Percentiles rank a stretch among this genome's conserved stretches.
Conservation (phyloP, 1,140 invertebrate species). For the Mycetomoellerius zeteki region DNA sequence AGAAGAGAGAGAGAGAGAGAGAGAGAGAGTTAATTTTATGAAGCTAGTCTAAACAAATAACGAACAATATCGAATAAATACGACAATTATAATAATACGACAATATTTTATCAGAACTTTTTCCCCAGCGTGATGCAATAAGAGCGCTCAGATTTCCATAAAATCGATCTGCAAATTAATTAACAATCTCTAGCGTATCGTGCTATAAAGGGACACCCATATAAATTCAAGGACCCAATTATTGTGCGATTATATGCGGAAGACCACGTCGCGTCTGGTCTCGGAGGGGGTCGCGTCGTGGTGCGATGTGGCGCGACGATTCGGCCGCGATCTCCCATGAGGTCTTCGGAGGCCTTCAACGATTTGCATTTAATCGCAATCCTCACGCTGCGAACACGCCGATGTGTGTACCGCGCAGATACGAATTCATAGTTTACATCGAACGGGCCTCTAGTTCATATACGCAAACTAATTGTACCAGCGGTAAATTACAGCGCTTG, state of each 20-base stretch:
- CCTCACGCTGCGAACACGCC: conserved; percentile 67
- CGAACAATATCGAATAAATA: not conserved
- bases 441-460: conserved; percentile 75
- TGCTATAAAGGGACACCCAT: not conserved
- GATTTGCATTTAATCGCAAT: conserved; percentile 79
- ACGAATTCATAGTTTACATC: conserved; percentile 79
- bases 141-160: conserved; percentile 23
- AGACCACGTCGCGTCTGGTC: conserved; percentile 47
- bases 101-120: conserved; percentile 4
- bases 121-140: not conserved
- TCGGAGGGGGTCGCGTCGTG: conserved; percentile 9
- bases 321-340: conserved; percentile 41
- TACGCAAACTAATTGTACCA: conserved; percentile 79
- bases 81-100: not conserved
- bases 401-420: conserved; percentile 75
- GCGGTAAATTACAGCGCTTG: conserved; percentile 78
- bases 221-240: conserved; percentile 52
- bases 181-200: conserved; percentile 2
- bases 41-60: not conserved
- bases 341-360: conserved; percentile 62
- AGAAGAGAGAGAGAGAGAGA: too few relatives aligned
- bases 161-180: conserved; percentile 50
- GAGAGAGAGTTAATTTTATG: not conserved
- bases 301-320: not conserved
- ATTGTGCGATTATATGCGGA: conserved; percentile 51